Conservation (phyloP, 2,113 vertebrate genomes). For the Lamprologus ornatipinnis region DNA sequence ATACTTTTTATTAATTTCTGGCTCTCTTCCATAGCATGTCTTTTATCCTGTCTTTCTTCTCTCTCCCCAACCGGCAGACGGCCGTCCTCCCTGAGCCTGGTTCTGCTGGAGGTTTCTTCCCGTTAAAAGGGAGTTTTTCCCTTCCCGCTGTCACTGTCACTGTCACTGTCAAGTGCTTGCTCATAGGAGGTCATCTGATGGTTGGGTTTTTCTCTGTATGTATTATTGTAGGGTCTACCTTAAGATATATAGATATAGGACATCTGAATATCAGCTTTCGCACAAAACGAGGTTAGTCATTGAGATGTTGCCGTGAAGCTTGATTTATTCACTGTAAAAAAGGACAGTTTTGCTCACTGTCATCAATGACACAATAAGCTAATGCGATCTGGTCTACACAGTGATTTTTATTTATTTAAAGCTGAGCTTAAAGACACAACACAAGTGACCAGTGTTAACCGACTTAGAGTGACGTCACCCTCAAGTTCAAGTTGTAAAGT, state of each 20-base stretch:
- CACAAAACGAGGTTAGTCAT: neutral
- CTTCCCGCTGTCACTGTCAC: neutral
- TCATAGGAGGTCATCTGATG: neutral
- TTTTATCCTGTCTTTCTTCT: neutral
- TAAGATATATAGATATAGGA: neutral
- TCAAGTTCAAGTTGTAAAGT: neutral
- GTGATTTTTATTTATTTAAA: neutral
- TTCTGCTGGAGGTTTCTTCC: neutral
- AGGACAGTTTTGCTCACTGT: neutral
- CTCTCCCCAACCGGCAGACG: accelerated
- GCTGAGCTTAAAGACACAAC: neutral
- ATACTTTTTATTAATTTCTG: neutral
- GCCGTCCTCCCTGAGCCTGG: neutral
- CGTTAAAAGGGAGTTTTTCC: accelerated
- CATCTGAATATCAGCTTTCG: neutral
- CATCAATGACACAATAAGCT: neutral
- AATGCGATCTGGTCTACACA: accelerated
- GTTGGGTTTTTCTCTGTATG: neutral
- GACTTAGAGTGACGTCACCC: neutral
- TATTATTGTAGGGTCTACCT: neutral
- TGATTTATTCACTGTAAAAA: neutral
- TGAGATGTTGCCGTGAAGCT: neutral
- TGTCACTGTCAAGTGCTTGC: neutral
- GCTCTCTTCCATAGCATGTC: neutral
- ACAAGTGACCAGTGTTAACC: neutral